phyloP scores from a whole-genome alignment of 2,888 invertebrate genomes.

The Drosophila melanosoma region DNA sequence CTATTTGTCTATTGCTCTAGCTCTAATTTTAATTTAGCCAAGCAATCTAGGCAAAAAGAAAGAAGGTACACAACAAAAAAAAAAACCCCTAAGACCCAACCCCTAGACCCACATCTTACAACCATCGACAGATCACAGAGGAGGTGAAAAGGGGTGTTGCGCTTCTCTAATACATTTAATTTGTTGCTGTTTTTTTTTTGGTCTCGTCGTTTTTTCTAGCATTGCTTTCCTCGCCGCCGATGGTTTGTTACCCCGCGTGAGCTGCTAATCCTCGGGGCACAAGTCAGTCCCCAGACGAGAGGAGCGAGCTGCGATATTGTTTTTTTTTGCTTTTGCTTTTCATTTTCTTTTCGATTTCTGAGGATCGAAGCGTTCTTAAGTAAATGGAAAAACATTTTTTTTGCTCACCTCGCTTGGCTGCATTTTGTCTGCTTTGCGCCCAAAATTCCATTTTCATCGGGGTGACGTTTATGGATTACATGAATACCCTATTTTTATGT shows the following conservation, averaged over 20 bases:
- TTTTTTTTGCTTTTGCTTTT: not conserved
- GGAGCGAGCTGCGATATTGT: constrained; percentile 7
- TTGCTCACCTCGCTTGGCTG: constrained; percentile 59
- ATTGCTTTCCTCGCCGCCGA: not conserved
- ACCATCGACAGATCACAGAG: not conserved
- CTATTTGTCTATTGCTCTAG: constrained; percentile 73
- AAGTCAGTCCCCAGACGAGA: constrained; percentile 44
- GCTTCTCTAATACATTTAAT: constrained; percentile 72
- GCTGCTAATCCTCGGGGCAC: constrained; percentile 69
- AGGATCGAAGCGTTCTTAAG: constrained; percentile 38
- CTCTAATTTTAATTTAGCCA: constrained; percentile 80
- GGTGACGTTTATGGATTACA: constrained; percentile 83
- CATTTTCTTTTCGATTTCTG: constrained; percentile 9
- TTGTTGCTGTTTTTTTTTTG: constrained; percentile 68
- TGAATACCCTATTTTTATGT: constrained; percentile 62
- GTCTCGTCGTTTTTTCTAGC: not conserved
- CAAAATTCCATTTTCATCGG: constrained; percentile 58
- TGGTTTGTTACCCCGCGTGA: constrained; percentile 46
- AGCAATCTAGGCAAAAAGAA: constrained; percentile 29
- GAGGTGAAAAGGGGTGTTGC: constrained; percentile 64
- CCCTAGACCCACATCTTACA: constrained; percentile 37
- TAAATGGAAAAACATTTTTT: constrained; percentile 63
- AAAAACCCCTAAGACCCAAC: constrained; percentile 47
- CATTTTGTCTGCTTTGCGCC: constrained; percentile 37
- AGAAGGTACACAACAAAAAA: constrained; percentile 19